Conservation (phyloP, 2,888 invertebrate species). For the Sclerodermus sp. region DNA sequence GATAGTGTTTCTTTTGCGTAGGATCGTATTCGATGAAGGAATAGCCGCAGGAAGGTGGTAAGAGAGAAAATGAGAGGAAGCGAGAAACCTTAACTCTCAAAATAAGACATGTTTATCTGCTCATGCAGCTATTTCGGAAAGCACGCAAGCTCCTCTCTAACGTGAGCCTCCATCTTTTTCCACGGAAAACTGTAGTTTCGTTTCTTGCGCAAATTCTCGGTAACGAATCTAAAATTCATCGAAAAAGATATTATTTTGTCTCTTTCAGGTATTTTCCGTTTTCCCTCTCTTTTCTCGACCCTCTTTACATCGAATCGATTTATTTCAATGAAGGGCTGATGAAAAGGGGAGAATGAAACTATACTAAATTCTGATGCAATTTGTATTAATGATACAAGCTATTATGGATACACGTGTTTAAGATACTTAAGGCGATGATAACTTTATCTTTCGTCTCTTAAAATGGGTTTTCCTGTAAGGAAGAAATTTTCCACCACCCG, state of each 20-base stretch:
- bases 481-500: constrained; percentile 28
- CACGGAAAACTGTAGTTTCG: constrained; percentile 15
- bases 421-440: no score
- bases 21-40: constrained; percentile 27
- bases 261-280: no score
- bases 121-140: constrained; percentile 50
- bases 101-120: constrained; percentile 52
- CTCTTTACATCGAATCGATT: no score
- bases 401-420: no score
- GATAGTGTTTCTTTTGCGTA: constrained; percentile 47
- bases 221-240: no score
- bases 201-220: constrained; percentile 2
- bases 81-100: constrained; percentile 39
- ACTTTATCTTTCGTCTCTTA: constrained; percentile 4
- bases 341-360: no score
- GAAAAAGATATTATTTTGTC: no score
- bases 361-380: no score
- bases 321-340: no score
- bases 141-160: constrained; percentile 38
- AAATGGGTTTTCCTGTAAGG: constrained; percentile 14
- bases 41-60: constrained; percentile 16
- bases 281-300: no score
- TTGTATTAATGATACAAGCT: no score
- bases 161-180: constrained; percentile 17
- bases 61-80: constrained; percentile 24